phyloP scores from a whole-genome alignment of 2,797 vertebrate genomes.

The Rhinichthys osculus region DNA sequence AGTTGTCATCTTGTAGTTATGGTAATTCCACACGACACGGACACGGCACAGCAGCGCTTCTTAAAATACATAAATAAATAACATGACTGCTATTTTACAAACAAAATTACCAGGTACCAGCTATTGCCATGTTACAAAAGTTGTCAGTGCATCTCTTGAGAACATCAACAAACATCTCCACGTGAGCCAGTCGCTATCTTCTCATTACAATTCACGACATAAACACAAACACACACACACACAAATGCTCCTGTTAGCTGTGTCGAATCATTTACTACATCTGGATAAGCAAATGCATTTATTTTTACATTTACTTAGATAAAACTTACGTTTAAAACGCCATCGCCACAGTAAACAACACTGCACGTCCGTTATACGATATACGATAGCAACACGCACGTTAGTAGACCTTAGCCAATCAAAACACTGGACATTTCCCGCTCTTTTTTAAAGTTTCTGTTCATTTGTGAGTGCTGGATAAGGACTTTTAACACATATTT shows the following conservation, averaged over 20 bases:
- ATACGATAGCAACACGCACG: not conserved
- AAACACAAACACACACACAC: constrained; percentile 21
- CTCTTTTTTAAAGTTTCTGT: not conserved
- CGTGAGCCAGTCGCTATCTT: constrained; percentile 26
- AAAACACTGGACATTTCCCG: not conserved
- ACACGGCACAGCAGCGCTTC: not conserved
- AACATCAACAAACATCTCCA: constrained; percentile 23
- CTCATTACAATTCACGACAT: constrained; percentile 46
- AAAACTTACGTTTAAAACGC: not conserved
- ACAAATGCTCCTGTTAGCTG: not conserved
- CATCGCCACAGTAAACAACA: not conserved
- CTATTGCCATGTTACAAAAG: not conserved
- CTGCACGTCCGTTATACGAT: not conserved
- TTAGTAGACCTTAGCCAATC: not conserved
- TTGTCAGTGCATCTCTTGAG: not conserved
- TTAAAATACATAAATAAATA: not conserved
- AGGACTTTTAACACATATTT: not conserved
- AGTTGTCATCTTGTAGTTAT: constrained; percentile 13
- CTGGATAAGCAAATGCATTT: not conserved
- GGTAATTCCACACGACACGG: not conserved
- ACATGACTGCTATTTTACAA: not conserved
- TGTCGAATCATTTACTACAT: not conserved
- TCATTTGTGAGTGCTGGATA: not conserved
- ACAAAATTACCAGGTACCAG: not conserved
- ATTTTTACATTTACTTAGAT: not conserved